phyloP scores from a whole-genome alignment of 2,888 invertebrate species.

The Polymixis flavicincta region DNA sequence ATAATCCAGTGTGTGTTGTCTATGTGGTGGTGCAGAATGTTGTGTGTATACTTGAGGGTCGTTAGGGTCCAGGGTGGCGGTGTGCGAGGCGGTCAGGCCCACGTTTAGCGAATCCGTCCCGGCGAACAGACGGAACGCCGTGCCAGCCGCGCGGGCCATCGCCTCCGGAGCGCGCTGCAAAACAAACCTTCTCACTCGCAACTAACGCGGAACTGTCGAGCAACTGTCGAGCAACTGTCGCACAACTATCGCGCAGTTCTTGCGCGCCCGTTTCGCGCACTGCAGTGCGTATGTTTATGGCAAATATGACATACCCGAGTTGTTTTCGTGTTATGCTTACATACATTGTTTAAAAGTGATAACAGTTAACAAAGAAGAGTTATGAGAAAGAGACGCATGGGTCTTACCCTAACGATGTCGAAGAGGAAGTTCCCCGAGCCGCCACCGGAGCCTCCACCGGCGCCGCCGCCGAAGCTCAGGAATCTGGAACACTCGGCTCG shows the following conservation, averaged over 20 bases:
- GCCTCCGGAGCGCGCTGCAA: constrained; percentile 94
- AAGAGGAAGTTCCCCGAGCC: constrained; percentile 97
- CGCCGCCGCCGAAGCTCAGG: constrained; percentile 92
- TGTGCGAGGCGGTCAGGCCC: constrained; percentile 92
- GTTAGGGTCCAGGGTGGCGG: constrained; percentile 89
- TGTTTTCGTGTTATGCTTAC: constrained; percentile 4
- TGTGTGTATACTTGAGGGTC: constrained; percentile 86
- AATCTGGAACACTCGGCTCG: constrained; percentile 82
- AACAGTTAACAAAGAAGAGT: constrained; percentile 4
- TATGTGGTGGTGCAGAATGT: constrained; percentile 69
- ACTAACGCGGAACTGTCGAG: constrained; percentile 21
- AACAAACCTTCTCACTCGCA: constrained; percentile 63
- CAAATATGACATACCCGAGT: background rate
- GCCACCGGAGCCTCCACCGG: constrained; percentile 90
- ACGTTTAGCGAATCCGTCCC: constrained; percentile 94
- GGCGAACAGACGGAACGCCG: constrained; percentile 94
- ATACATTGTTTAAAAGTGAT: constrained; percentile 4
- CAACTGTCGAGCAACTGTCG: constrained; percentile 25
- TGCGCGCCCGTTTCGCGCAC: background rate
- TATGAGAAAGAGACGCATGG: constrained; percentile 18
- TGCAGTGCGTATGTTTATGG: background rate
- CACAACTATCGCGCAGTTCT: background rate
- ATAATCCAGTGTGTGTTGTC: constrained; percentile 64
- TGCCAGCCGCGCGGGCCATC: constrained; percentile 95
- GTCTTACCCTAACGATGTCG: constrained; percentile 96